Percentiles rank a stretch among this genome's conserved stretches.
phyloP scores from a whole-genome alignment of 2,888 invertebrate genomes.

The Kuschelorhynchus macadamiae region DNA sequence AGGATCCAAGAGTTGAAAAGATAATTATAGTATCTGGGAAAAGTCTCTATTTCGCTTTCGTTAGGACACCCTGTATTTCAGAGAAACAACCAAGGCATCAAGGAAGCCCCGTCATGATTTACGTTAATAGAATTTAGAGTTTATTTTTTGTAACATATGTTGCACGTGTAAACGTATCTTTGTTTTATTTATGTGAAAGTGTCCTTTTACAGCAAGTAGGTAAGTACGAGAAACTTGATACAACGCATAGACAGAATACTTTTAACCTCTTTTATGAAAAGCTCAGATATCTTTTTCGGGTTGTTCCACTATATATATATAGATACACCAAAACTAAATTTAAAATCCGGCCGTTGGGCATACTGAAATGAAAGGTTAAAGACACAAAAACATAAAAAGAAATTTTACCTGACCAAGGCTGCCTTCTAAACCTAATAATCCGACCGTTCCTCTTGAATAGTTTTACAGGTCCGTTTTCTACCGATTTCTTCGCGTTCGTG shows the following conservation, averaged over 20 bases:
- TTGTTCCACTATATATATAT: conserved; percentile 20
- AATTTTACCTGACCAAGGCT: conserved; percentile 89
- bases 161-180: no score
- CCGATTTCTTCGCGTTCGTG: conserved; percentile 76
- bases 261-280: conserved; percentile 28
- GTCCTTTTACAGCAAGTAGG: no score
- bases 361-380: conserved; percentile 31
- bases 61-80: no score
- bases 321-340: conserved; percentile 5
- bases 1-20: no score
- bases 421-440: conserved; percentile 87
- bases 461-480: conserved; percentile 83
- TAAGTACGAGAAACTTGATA: neutral
- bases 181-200: no score
- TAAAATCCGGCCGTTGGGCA: conserved; percentile 18
- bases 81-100: no score
- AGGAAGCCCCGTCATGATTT: no score
- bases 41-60: no score
- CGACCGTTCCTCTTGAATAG: conserved; percentile 89
- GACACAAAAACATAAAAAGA: conserved; percentile 28
- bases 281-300: conserved; percentile 14
- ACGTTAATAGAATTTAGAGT: no score
- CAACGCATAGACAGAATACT: neutral
- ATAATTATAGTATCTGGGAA: no score
- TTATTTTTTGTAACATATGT: no score